These are phyloP conservation scores for Drosophila pandora DNA, from an alignment of 1,140 invertebrate species.

Conservation along the genomic window DNA sequence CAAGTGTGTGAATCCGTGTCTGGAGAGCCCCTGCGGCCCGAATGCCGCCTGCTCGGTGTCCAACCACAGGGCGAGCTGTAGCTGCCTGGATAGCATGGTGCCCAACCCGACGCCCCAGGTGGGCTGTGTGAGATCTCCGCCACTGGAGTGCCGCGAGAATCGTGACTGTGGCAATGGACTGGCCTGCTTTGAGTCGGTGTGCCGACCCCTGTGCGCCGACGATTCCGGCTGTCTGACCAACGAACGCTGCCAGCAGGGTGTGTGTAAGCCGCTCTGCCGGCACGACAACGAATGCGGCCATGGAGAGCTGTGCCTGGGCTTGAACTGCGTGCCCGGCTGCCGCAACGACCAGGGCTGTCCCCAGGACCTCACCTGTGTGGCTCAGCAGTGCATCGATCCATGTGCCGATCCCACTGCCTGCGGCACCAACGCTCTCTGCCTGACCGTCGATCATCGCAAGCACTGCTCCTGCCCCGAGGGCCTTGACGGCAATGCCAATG, in stretches of 20 bases:
- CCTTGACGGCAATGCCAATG: slow-evolving; percentile 90
- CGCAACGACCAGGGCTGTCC: slow-evolving; percentile 91
- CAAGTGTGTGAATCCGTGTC: slow-evolving; percentile 92
- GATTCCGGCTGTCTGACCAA: slow-evolving; percentile 91
- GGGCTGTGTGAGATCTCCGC: slow-evolving; percentile 91
- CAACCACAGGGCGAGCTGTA: slow-evolving; percentile 92
- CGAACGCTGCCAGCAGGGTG: slow-evolving; percentile 89
- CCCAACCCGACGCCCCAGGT: slow-evolving; percentile 93
- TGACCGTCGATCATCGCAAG: slow-evolving; percentile 88
- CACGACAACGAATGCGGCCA: slow-evolving; percentile 91
- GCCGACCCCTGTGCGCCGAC: slow-evolving; percentile 90
- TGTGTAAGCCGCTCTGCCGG: slow-evolving; percentile 90
- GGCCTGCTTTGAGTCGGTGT: slow-evolving; percentile 89
- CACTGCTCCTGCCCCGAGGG: slow-evolving; percentile 89
- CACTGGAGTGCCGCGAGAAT: slow-evolving; percentile 88
- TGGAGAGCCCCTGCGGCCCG: slow-evolving; percentile 90
- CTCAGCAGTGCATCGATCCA: slow-evolving; percentile 90
- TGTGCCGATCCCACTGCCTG: slow-evolving; percentile 91
- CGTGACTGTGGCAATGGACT: slow-evolving; percentile 89
- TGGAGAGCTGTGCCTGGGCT: slow-evolving; percentile 92
- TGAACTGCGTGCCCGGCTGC: slow-evolving; percentile 91
- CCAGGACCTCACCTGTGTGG: slow-evolving; percentile 88
- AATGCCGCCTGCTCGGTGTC: slow-evolving; percentile 92
- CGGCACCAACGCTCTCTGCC: slow-evolving; percentile 92
- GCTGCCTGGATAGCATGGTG: slow-evolving; percentile 90